Percentiles rank a stretch among this genome's conserved stretches.
These are phyloP conservation scores for Aelia acuminata DNA, from an alignment of 2,888 invertebrate species.

Conservation along the genomic window DNA sequence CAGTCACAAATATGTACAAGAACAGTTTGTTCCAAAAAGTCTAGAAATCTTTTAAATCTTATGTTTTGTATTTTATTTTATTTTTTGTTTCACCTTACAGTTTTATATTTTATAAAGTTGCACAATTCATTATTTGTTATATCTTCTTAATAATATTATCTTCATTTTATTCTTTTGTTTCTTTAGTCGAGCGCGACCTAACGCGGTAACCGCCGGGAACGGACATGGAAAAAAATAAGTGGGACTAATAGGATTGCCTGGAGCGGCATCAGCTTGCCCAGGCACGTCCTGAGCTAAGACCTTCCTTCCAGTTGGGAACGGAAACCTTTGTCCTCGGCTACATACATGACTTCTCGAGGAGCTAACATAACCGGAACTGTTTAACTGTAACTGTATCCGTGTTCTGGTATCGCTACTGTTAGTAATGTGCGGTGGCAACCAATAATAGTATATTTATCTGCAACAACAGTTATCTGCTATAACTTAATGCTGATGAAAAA, in stretches of 20 bases:
- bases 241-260: neutral
- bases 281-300: neutral
- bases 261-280: neutral
- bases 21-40: too few relatives aligned
- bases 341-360: neutral
- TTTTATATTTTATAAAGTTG: too few relatives aligned
- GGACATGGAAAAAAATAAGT: neutral
- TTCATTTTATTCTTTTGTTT: too few relatives aligned
- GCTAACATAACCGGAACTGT: neutral
- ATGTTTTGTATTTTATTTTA: too few relatives aligned
- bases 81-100: too few relatives aligned
- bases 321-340: neutral
- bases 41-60: too few relatives aligned
- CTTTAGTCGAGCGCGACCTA: neutral
- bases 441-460: too few relatives aligned
- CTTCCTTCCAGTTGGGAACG: neutral
- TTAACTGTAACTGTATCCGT: neutral
- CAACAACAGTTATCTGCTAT: too few relatives aligned
- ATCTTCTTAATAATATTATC: too few relatives aligned
- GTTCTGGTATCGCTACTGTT: neutral
- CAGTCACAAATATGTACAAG: too few relatives aligned
- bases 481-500: too few relatives aligned
- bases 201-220: neutral
- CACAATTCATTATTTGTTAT: too few relatives aligned
- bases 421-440: neutral